These are phyloP conservation scores for Cryptus armator DNA, from an alignment of 2,888 invertebrate species.

Conservation along the genomic window DNA sequence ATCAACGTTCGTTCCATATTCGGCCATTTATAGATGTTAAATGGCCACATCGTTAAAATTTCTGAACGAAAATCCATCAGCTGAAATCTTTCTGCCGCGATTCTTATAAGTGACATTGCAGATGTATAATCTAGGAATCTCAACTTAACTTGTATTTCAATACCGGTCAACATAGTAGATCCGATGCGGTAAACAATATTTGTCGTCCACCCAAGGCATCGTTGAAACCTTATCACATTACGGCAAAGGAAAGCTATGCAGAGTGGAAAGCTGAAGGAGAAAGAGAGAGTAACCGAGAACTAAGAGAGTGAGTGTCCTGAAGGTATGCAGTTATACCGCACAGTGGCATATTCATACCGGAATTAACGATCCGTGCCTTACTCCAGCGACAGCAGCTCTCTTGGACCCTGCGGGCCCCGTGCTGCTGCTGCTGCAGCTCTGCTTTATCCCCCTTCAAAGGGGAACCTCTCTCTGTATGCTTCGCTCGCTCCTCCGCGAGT, in stretches of 20 bases:
- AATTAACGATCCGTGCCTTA: constrained; percentile 81
- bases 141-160: too few species aligned
- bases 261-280: constrained; percentile 15
- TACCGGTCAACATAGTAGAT: not conserved
- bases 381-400: constrained; percentile 64
- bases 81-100: too few species aligned
- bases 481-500: constrained; percentile 27
- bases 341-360: constrained; percentile 78
- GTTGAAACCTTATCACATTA: not conserved
- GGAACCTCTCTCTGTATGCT: constrained; percentile 39
- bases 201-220: not conserved
- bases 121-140: too few species aligned
- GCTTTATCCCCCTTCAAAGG: constrained; percentile 38
- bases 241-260: constrained; percentile 11
- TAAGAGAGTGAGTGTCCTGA: not conserved
- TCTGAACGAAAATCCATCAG: too few species aligned
- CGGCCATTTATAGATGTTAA: not conserved
- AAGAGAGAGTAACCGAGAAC: constrained; percentile 25
- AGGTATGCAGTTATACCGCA: constrained; percentile 60
- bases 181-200: not conserved
- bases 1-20: not conserved
- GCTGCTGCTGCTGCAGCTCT: constrained; percentile 35
- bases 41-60: not conserved
- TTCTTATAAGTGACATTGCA: too few species aligned
- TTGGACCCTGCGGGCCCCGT: constrained; percentile 45